Base-by-base conservation (phyloP, 2,888 invertebrate species). In the Seira sanloemensis region DNA sequence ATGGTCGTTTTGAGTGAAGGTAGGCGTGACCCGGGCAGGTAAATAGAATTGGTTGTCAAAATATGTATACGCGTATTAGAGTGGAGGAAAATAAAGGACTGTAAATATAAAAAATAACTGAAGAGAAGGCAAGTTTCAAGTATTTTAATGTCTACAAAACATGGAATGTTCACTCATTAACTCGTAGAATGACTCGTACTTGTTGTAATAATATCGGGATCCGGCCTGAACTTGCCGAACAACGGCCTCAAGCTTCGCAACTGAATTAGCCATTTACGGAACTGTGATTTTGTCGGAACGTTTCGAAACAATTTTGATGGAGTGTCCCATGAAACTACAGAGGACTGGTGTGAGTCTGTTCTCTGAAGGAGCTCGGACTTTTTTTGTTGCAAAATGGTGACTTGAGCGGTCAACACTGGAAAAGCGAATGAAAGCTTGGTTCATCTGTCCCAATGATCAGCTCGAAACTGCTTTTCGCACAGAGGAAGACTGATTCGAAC, bases 401-500 rank as follows among this genome's bases (percentile, higher is more conserved):
- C n/a, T n/a, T n/a, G n/a, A n/a, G n/a, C n/a, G n/a, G n/a, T n/a
- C n/a, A n/a, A n/a, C 50, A 50, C 50, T 50, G 50, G 16, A 50
- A 7, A 18, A 50, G 16, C 5, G 16, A 50, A 50, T 50, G 50
- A 50, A 12, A 50, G n/a, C n/a, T n/a, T n/a, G n/a, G n/a, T 50
- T 50, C 5, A 50, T 50, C 16, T 2, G 2, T 2, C 16, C 2
- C 16, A 18, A 12, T 50, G 50, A 50, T 50, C 50, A 50, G 50
- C 50, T 50, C 50, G 65, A 82, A 77, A 77, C 77, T 77, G 73
- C 66, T 82, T 82, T 77, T 23, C 16, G 68, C 24, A 37, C 27
- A 46, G 82, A 72, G 26, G 58, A 18, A 62, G 73, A 74, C 83
- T 78, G 83, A 78, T 78, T 78, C 46, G 78, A 83, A 78, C 83